These are phyloP conservation scores for Casuarius casuarius DNA, from an alignment of 2,113 vertebrate species.

Conservation along the genomic window DNA sequence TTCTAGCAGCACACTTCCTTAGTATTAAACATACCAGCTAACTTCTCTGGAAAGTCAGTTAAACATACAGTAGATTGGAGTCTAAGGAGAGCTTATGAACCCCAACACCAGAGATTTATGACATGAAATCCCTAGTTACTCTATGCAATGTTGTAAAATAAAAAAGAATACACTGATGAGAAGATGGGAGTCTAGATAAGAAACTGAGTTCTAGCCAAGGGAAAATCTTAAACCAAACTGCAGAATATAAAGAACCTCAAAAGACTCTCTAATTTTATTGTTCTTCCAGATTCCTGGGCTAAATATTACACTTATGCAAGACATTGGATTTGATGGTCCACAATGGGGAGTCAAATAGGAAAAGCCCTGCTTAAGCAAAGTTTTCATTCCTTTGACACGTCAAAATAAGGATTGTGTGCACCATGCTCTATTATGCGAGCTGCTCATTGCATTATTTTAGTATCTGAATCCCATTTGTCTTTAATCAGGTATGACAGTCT, in stretches of 20 bases:
- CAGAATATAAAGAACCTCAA: neutral
- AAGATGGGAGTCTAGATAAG: neutral
- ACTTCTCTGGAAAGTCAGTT: neutral
- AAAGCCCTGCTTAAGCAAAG: conserved; percentile 7
- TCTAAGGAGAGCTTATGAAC: neutral
- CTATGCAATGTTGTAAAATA: neutral
- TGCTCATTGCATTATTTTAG: neutral
- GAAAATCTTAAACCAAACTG: neutral
- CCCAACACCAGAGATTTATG: neutral
- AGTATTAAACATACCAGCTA: neutral
- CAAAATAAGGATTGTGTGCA: neutral
- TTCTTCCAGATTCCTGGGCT: conserved; percentile 8
- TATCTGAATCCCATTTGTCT: neutral
- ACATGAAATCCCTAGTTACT: neutral
- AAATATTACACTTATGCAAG: conserved; percentile 22
- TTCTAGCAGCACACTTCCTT: neutral
- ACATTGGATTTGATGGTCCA: conserved; percentile 30
- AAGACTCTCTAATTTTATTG: neutral
- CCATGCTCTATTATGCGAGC: neutral
- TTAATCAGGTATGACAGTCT: neutral
- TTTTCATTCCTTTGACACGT: conserved; percentile 11
- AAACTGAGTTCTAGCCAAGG: neutral
- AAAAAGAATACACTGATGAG: neutral
- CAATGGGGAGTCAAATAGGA: conserved; percentile 1
- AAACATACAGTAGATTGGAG: neutral